A percentile compares a stretch with the other conserved stretches of the same genome.
These are phyloP conservation scores for Girardinus metallicus DNA, from an alignment of 2,797 vertebrate genomes.

Conservation along the genomic window DNA sequence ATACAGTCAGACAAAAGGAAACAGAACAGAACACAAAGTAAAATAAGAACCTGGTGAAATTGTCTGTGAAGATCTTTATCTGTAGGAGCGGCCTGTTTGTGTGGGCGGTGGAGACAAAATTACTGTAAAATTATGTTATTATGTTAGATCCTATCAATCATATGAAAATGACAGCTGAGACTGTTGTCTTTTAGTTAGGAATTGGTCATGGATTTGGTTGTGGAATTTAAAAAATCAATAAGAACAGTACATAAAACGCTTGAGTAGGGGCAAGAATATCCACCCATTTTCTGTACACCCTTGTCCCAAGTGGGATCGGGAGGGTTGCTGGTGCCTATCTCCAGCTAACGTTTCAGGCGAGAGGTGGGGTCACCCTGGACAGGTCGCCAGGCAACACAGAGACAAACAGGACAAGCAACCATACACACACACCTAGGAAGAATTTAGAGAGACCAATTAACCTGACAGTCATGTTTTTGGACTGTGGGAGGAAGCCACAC, in stretches of 20 bases:
- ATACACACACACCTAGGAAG: no score
- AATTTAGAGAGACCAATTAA: no score
- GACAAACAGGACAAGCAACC: no score
- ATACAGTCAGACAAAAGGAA: slow-evolving; percentile 3
- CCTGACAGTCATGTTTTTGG: no score
- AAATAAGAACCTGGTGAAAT: slow-evolving; percentile 38
- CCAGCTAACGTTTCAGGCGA: no score
- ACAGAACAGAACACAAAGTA: slow-evolving; percentile 2
- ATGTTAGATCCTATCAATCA: slow-evolving; percentile 45
- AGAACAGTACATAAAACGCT: neutral
- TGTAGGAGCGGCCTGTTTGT: slow-evolving; percentile 46
- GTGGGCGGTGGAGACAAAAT: slow-evolving; percentile 43
- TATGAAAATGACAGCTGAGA: slow-evolving; percentile 1
- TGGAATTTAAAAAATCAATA: neutral
- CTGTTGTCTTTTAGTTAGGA: neutral
- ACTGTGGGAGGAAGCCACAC: no score
- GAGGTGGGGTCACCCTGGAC: no score
- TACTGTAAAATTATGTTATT: slow-evolving; percentile 66
- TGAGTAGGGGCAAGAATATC: no score
- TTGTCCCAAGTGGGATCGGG: no score
- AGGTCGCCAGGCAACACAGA: no score
- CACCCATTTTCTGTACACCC: no score
- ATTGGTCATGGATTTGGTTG: neutral
- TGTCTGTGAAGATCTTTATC: slow-evolving; percentile 65
- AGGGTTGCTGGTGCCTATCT: no score